Percentiles rank a stretch among this genome's conserved stretches.
phyloP scores from a whole-genome alignment of 2,797 vertebrate genomes.

The Sitta carolinensis region DNA sequence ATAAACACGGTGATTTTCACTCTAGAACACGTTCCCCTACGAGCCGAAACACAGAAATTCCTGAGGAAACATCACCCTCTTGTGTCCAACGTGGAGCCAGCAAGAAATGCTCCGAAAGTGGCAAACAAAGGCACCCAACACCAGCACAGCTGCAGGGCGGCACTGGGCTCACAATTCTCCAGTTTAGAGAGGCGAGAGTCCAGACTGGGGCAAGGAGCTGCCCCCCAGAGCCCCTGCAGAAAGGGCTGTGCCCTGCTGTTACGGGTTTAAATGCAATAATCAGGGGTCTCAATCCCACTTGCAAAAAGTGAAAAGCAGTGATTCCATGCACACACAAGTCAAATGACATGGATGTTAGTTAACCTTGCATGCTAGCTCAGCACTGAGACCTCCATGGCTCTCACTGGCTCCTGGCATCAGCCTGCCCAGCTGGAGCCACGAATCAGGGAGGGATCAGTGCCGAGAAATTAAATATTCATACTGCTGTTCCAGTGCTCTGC shows the following conservation, averaged over 20 bases:
- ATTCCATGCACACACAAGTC: background rate
- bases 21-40: rapidly evolving
- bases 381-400: background rate
- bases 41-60: background rate
- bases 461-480: background rate
- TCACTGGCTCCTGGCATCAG: background rate
- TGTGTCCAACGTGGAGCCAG: background rate
- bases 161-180: rapidly evolving
- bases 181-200: background rate
- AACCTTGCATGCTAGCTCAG: rapidly evolving
- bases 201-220: background rate
- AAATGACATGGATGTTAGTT: background rate
- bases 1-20: rapidly evolving
- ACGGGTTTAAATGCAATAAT: background rate
- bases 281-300: background rate
- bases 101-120: background rate
- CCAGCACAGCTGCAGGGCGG: rapidly evolving
- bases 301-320: background rate
- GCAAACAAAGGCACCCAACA: background rate
- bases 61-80: slow-evolving; percentile 59
- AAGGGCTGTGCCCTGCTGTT: rapidly evolving
- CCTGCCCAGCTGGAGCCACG: rapidly evolving
- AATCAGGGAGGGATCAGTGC: background rate
- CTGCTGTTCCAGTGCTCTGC: background rate
- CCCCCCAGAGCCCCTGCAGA: background rate